These are phyloP conservation scores for Andrena flavipes DNA, from an alignment of 2,888 invertebrate genomes.

Conservation along the genomic window DNA sequence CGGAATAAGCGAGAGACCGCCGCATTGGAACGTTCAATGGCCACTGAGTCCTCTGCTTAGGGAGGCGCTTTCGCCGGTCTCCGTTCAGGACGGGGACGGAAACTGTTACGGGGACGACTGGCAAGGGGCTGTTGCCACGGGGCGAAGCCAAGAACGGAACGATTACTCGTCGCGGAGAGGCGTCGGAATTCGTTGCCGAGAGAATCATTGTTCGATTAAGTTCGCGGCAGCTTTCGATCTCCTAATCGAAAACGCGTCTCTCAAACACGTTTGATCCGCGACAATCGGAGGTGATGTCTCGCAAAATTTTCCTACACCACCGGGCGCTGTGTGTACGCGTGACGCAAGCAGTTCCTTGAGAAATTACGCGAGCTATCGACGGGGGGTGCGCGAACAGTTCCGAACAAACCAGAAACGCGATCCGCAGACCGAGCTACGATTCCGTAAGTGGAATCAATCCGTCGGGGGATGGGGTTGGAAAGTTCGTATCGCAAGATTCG, in stretches of 20 bases:
- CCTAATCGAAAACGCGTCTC: too few species aligned
- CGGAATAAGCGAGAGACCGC: conserved; percentile 40
- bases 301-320: neutral
- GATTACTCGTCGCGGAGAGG: too few species aligned
- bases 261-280: neutral
- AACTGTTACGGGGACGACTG: neutral
- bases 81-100: neutral
- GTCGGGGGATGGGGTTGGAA: conserved; percentile 17
- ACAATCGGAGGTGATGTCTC: conserved; percentile 12
- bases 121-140: neutral
- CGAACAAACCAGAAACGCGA: conserved; percentile 27
- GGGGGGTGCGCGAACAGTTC: conserved; percentile 10
- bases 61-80: neutral
- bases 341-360: conserved; percentile 4
- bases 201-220: too few species aligned
- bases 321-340: neutral
- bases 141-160: too few species aligned
- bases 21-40: conserved; percentile 19
- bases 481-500: conserved; percentile 63
- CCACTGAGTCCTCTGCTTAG: conserved; percentile 5
- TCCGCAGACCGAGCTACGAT: conserved; percentile 4
- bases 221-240: too few species aligned
- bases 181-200: too few species aligned
- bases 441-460: conserved; percentile 47
- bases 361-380: conserved; percentile 10